phyloP scores from a whole-genome alignment of 2,888 invertebrate genomes.

The Eupithecia inturbata region DNA sequence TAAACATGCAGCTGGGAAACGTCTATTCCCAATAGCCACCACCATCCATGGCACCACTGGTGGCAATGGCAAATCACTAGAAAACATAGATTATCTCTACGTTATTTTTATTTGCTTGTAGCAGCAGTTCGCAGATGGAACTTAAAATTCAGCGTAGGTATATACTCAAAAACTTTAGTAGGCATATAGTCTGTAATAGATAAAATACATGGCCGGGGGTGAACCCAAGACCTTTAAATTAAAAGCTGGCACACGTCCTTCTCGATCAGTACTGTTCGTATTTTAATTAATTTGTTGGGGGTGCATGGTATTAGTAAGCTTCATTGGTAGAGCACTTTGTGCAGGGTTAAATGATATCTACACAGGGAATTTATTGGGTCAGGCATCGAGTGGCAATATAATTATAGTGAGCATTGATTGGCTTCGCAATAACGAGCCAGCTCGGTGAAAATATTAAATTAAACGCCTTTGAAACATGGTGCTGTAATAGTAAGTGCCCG shows the following conservation, averaged over 20 bases:
- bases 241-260: background rate
- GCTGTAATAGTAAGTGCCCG: constrained; percentile 5
- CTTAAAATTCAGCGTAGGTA: no score
- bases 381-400: constrained; percentile 26
- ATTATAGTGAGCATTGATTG: constrained; percentile 24
- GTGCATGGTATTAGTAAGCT: constrained; percentile 6
- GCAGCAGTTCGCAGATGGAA: no score
- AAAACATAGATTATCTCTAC: no score
- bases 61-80: no score
- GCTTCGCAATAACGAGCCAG: constrained; percentile 21
- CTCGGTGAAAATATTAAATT: constrained; percentile 15
- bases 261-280: background rate
- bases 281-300: constrained; percentile 13
- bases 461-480: constrained; percentile 9
- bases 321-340: constrained; percentile 15
- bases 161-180: no score
- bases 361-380: constrained; percentile 42
- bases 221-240: background rate
- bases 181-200: background rate
- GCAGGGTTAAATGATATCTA: constrained; percentile 43
- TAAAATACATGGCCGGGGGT: background rate
- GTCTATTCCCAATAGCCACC: no score
- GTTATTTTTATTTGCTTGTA: no score
- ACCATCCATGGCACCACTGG: no score
- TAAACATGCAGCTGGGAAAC: no score